Evolutionary conservation across 1,140 invertebrate genomes (phyloP).

Genomic region (Drosophila pectinifera): DNA sequence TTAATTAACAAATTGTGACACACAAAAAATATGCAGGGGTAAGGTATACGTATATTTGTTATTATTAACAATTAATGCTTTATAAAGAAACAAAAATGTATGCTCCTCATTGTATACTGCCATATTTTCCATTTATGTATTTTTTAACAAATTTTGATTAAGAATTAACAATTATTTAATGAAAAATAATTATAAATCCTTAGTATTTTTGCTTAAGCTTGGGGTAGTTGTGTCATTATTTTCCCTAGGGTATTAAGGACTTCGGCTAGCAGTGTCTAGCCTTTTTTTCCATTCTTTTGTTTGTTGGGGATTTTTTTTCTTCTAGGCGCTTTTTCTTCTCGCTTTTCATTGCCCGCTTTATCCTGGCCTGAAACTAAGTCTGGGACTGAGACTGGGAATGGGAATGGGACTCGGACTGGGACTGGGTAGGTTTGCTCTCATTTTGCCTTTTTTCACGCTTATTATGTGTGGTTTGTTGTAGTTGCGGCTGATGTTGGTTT

Average conservation of each 20-base stretch:
- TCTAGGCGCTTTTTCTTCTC: constrained; percentile 48
- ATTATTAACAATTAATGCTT: too few species aligned
- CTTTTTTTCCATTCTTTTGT: constrained; percentile 26
- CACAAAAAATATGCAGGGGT: too few species aligned
- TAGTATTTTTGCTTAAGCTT: neutral
- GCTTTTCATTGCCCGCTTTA: constrained; percentile 53
- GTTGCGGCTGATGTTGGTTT: constrained; percentile 31
- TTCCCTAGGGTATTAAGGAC: neutral
- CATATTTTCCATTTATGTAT: neutral
- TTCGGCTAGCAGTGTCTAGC: neutral
- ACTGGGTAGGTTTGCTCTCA: constrained; percentile 67
- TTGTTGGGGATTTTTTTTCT: constrained; percentile 25
- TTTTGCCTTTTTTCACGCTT: constrained; percentile 78
- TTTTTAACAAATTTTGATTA: too few species aligned
- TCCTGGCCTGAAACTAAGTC: constrained; percentile 28
- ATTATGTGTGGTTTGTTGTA: constrained; percentile 70
- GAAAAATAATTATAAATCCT: neutral
- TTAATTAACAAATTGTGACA: neutral
- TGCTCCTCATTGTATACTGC: too few species aligned
- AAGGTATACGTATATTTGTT: neutral
- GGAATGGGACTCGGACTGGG: constrained; percentile 17
- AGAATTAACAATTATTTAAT: neutral
- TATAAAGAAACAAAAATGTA: too few species aligned
- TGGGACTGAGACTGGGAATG: constrained; percentile 26
- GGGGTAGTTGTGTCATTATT: neutral